phyloP scores from a whole-genome alignment of 2,888 invertebrate genomes.

The Heliconius erato region DNA sequence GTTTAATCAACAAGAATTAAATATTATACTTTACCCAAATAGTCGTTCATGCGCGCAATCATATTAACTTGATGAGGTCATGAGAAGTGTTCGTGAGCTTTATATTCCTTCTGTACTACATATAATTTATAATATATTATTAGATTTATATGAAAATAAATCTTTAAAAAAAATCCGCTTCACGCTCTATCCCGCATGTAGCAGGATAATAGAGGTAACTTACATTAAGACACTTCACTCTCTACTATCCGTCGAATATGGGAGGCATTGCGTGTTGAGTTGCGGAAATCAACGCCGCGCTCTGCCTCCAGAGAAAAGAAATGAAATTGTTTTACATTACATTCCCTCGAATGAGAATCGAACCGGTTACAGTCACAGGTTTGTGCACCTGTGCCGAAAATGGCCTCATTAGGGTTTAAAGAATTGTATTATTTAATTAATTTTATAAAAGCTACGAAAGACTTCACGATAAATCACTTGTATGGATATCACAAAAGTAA shows the following conservation, averaged over 20 bases:
- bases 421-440: background rate
- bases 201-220: background rate
- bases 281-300: background rate
- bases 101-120: conserved; percentile 17
- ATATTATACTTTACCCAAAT: conserved; percentile 27
- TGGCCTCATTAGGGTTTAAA: too few relatives aligned
- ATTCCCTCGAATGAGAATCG: too few relatives aligned
- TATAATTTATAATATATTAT: background rate
- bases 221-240: background rate
- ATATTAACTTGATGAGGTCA: conserved; percentile 23
- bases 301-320: background rate
- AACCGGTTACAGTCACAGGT: background rate
- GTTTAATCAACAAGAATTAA: conserved; percentile 16
- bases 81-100: conserved; percentile 12
- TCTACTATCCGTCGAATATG: background rate
- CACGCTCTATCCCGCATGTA: background rate
- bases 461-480: background rate
- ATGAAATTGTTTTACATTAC: too few relatives aligned
- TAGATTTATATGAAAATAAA: background rate
- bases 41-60: conserved; percentile 11
- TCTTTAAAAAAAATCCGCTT: too few relatives aligned
- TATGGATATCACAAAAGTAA: conserved; percentile 26
- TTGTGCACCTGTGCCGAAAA: too few relatives aligned
- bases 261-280: background rate
- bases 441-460: background rate